Base-by-base conservation (phyloP, 2,888 invertebrate genomes). In the Caenorhabditis plicata region DNA sequence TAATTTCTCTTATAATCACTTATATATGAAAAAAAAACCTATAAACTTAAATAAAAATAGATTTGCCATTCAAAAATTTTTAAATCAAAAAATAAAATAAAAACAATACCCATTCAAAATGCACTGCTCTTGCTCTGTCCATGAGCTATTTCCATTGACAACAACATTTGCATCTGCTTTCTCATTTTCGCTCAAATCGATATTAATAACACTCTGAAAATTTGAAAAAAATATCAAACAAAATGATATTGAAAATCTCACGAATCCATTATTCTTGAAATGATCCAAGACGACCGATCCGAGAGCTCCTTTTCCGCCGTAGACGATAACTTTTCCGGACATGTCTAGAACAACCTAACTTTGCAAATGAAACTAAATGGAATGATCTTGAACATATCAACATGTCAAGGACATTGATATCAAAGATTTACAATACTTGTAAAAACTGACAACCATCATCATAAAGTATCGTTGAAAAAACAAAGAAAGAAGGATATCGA, bases 251-350 rank as follows among this genome's bases (percentile, higher is more conserved):
- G 32, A 58, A 19, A 23, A 32, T 58, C 87, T 86, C 85, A 90
- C 90, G 86, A 88, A 95, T 82, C 91, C 90, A 51, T 90, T 88
- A 2, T 88, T 85, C 84, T 93, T 94, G 81, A 96, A 93, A 81
- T 89, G 87, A 22, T 88, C 87, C 15, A 96, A 89, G 81, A 91
- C 89, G 36, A 88, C 88, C 2, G 90, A 88, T 41, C 96, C 96
- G 47, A 96, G 86, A 41, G 96, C 96, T 60, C 96, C 96, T 82
- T 89, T 88, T 33, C 96, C 96, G 54, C 96, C 96, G 82, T 96
- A 96, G 72, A 96, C 87, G 57, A 96, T 84, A 64, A 95, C 83
- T 70, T 64, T 65, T 31, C 68, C 68, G 13, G 44, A 49, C 68
- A 69, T 69, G 23, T 15, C 43, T 56, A 40, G n/a, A 29, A 46